Evolutionary conservation across 2,888 invertebrate species (phyloP).

Genomic region (Hemithea aestivaria): DNA sequence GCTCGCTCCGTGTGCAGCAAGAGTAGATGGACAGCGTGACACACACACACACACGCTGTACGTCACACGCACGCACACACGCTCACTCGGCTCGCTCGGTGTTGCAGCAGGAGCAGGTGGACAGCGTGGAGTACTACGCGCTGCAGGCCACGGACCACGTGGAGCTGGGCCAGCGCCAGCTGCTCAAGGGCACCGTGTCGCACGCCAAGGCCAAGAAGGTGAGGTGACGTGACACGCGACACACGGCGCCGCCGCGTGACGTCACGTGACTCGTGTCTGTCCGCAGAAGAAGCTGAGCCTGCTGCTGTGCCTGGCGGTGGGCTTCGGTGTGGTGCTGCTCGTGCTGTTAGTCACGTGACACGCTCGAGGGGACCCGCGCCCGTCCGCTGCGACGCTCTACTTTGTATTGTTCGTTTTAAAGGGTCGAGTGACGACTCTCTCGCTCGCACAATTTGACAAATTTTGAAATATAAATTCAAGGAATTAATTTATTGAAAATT

Average conservation of each 20-base stretch:
- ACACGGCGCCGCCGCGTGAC: not conserved
- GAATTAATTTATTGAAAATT: no score
- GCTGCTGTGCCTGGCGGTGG: not conserved
- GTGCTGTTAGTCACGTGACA: no score
- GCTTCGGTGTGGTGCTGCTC: no score
- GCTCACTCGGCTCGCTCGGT: not conserved
- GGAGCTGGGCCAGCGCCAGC: slow-evolving; percentile 74
- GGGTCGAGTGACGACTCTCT: no score
- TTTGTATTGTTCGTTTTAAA: no score
- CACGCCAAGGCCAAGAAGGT: slow-evolving; percentile 76
- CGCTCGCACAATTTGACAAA: no score
- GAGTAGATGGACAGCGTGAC: slow-evolving; percentile 82
- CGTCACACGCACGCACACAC: not conserved
- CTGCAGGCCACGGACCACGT: slow-evolving; percentile 80
- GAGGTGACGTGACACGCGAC: slow-evolving; percentile 9
- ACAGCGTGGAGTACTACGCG: slow-evolving; percentile 83
- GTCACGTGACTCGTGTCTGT: not conserved
- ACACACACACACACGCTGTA: no score
- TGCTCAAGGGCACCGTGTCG: slow-evolving; percentile 72
- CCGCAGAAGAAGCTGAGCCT: no score
- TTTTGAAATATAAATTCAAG: no score
- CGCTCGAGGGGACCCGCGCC: not conserved
- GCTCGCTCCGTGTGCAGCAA: slow-evolving; percentile 66
- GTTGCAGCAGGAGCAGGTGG: slow-evolving; percentile 81
- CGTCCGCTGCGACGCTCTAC: not conserved